Evolutionary conservation across 2,797 vertebrate genomes (phyloP).

Genomic region (Brachymystax lenok): DNA sequence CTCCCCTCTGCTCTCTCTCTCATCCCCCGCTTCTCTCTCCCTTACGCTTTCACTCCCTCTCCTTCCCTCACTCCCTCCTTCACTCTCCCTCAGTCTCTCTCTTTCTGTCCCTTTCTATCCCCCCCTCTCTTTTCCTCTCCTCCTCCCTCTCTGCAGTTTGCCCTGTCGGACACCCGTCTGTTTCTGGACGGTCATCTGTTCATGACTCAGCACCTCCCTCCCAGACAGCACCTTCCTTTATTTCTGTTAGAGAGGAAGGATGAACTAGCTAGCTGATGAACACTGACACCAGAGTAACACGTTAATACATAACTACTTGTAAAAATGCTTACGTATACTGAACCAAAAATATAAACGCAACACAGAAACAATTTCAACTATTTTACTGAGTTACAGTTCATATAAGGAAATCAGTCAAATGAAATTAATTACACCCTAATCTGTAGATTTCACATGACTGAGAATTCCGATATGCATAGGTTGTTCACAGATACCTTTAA

Average conservation of each 20-base stretch:
- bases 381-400: too few relatives aligned
- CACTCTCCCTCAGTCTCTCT: constrained; percentile 4
- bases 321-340: not conserved
- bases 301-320: too few relatives aligned
- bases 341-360: too few relatives aligned
- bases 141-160: constrained; percentile 35
- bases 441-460: too few relatives aligned
- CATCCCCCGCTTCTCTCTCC: not conserved
- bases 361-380: too few relatives aligned
- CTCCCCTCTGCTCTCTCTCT: constrained; percentile 38
- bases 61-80: not conserved
- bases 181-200: constrained; percentile 66
- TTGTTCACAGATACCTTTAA: too few relatives aligned
- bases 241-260: constrained; percentile 16
- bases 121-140: too few relatives aligned
- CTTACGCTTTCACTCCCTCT: not conserved
- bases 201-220: constrained; percentile 63
- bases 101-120: not conserved
- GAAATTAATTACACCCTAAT: too few relatives aligned
- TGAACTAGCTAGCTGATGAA: too few relatives aligned
- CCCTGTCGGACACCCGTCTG: constrained; percentile 58
- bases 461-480: too few relatives aligned
- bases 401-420: too few relatives aligned
- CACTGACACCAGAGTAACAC: too few relatives aligned
- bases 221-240: constrained; percentile 37